Evolutionary conservation across 2,797 vertebrate genomes (phyloP), one percentile per base, ranked within the genome.

Genomic region (Malacoraja senta): DNA sequence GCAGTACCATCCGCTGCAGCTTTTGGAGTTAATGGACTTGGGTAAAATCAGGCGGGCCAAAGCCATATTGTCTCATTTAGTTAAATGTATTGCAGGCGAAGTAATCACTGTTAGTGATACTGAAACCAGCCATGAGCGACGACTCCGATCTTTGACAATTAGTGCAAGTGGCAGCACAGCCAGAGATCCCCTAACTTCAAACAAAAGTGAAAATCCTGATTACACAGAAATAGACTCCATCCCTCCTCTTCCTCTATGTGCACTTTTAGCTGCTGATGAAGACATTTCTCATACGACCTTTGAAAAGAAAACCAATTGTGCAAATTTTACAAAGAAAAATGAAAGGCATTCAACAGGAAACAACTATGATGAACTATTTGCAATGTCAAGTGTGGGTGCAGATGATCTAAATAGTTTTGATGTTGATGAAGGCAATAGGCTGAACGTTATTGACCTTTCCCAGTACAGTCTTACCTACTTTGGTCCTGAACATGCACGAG

Each of bases 81-180:
- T 99, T 84, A 99, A 99, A 95, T 99, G 98, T 95, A 99, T 99
- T 94, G 99, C 98, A 91, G 98, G 99, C 65, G 99, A 99, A 96
- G 96, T 99, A 58, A 98, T 99, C 94, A 95, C 97, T 93, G 71
- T 99, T 72, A 97, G 96, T 95, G 98, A 98, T 94, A 95, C 94
- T 91, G 96, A 96, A 44, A 93, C 95, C 88, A 97, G 95, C 94
- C 96, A 96, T 2, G 98, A 98, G 93, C 98, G 97, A 80, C 97
- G 98, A 3, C 94, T 98, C 29, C 96, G 97, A 90, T 98, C 98
- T 93, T 97, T 98, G 94, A 98, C 98, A 0, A 99, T 99, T 95
- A 98, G 98, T 93, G 98, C 97, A 61, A 98, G 98, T 94, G 99
- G 99, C 94, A 98, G 98, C 95, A 98, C 98, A 32, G 95, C 97